Conservation (phyloP, 1,140 invertebrate genomes). For the Cryptotermes secundus region DNA sequence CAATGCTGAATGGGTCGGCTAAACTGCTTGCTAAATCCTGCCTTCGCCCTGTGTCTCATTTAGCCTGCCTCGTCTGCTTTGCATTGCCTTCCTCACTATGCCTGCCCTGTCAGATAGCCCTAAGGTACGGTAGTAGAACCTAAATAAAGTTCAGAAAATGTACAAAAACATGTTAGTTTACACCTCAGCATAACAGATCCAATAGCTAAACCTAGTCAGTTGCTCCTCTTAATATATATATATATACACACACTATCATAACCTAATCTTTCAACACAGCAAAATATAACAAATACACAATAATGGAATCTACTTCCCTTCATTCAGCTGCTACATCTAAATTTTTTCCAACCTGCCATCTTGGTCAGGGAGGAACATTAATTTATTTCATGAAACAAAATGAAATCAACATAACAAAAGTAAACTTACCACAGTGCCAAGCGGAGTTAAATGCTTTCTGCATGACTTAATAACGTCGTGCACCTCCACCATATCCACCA, state of each 20-base stretch:
- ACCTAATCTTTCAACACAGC: too few relatives aligned
- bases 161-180: slow-evolving; percentile 35
- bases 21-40: slow-evolving; percentile 33
- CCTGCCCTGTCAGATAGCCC: slow-evolving; percentile 34
- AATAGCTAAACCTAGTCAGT: slow-evolving; percentile 6
- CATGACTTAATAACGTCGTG: slow-evolving; percentile 29
- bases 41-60: slow-evolving; percentile 27
- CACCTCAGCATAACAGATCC: slow-evolving; percentile 27
- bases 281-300: background rate
- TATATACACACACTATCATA: background rate
- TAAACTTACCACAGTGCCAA: background rate
- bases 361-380: background rate
- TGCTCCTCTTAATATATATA: background rate
- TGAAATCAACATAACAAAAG: background rate
- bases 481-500: slow-evolving; percentile 38
- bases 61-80: slow-evolving; percentile 32
- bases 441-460: background rate
- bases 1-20: slow-evolving; percentile 28
- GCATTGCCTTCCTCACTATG: slow-evolving; percentile 27
- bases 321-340: background rate
- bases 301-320: background rate
- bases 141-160: slow-evolving; percentile 35
- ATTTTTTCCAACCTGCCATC: background rate
- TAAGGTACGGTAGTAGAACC: slow-evolving; percentile 34
- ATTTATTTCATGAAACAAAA: background rate